These are phyloP conservation scores for Microcebus lehilahytsara DNA, from an alignment of 2,113 vertebrate genomes.

Conservation along the genomic window DNA sequence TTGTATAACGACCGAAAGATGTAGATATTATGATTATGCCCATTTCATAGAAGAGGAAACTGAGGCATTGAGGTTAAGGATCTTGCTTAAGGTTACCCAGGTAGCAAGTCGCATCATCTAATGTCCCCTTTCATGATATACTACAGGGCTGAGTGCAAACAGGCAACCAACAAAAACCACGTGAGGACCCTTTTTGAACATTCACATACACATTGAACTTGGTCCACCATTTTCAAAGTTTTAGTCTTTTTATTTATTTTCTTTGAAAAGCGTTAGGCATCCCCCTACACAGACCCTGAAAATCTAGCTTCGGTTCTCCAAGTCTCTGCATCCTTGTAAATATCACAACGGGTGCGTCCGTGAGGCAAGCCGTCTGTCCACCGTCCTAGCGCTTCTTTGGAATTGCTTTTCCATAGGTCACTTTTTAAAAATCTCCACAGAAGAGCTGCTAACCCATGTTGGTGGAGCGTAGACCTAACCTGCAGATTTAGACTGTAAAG, in stretches of 20 bases:
- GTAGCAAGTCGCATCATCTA: not conserved
- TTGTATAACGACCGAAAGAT: not conserved
- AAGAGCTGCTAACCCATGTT: not conserved
- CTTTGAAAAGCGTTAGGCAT: not conserved
- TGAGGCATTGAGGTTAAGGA: not conserved
- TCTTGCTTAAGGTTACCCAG: not conserved
- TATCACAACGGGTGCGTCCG: too few relatives aligned
- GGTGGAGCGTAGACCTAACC: not conserved
- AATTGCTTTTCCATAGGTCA: not conserved
- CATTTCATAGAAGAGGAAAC: not conserved
- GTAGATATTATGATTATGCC: not conserved
- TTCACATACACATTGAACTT: not conserved
- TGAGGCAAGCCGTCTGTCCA: not conserved
- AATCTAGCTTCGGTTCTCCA: not conserved
- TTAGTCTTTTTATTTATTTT: not conserved
- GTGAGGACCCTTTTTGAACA: not conserved
- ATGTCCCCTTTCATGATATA: not conserved
- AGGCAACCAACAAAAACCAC: not conserved
- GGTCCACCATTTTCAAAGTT: not conserved
- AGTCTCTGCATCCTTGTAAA: not conserved
- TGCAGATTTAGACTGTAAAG: not conserved
- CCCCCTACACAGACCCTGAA: not conserved
- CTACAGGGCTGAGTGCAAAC: not conserved
- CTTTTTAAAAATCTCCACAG: not conserved
- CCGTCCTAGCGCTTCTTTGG: not conserved